Evolutionary conservation across 64 coral and sea anemone genomes (phyloP).

Genomic region (Montipora cactus): DNA sequence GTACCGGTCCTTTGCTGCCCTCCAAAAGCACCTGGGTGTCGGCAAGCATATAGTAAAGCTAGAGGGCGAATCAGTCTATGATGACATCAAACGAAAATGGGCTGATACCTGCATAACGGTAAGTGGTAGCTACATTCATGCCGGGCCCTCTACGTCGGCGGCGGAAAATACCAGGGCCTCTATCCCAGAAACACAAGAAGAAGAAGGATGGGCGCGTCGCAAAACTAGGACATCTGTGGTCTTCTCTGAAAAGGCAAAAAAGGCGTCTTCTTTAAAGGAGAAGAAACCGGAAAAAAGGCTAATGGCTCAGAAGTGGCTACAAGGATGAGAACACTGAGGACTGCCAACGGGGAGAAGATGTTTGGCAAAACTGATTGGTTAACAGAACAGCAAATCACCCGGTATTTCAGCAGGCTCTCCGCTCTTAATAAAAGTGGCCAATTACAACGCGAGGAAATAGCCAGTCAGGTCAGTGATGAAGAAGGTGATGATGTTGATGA

Average conservation of each 20-base stretch:
- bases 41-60: constrained; percentile 23
- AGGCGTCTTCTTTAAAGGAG: constrained; percentile 18
- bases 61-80: constrained; percentile 49
- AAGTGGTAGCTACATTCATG: background rate
- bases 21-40: constrained; percentile 58
- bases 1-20: constrained; percentile 3
- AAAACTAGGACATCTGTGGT: constrained; percentile 14
- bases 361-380: background rate
- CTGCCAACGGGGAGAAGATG: constrained; percentile 24
- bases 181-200: background rate
- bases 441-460: background rate
- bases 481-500: background rate
- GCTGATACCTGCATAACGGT: constrained; percentile 5
- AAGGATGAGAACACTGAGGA: constrained; percentile 31
- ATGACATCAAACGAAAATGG: constrained; percentile 54
- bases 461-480: background rate
- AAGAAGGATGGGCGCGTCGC: constrained; percentile 29
- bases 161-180: background rate
- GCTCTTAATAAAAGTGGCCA: background rate
- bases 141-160: background rate
- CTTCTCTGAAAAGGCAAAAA: constrained; percentile 34
- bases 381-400: constrained; percentile 14
- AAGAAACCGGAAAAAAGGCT: too few relatives aligned
- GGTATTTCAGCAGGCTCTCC: constrained; percentile 25
- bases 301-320: background rate